A percentile compares a stretch with the other conserved stretches of the same genome.
Conservation (phyloP, 2,113 vertebrate genomes). For the Mungos mungo region DNA sequence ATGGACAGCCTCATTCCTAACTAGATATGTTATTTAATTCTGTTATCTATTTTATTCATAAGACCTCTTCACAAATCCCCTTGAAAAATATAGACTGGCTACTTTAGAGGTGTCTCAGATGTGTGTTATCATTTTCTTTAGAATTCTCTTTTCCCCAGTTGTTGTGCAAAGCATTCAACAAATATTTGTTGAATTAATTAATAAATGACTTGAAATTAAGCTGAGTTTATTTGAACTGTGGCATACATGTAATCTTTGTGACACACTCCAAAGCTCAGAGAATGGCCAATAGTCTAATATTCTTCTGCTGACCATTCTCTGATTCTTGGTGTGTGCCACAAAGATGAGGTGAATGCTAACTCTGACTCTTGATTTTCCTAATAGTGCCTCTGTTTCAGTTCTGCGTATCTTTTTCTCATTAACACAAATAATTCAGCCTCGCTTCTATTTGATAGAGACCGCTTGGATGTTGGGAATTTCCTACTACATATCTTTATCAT, state of each 20-base stretch:
- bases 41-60: neutral
- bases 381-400: neutral
- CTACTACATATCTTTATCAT: neutral
- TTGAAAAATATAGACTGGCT: neutral
- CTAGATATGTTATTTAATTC: neutral
- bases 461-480: neutral
- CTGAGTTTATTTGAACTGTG: neutral
- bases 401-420: neutral
- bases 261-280: neutral
- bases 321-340: neutral
- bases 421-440: neutral
- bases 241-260: neutral
- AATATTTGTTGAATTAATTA: neutral
- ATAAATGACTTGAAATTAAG: neutral
- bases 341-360: neutral
- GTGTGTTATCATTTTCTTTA: neutral
- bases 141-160: neutral
- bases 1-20: neutral
- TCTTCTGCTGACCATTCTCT: neutral
- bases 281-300: neutral
- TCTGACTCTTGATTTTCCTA: neutral
- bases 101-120: neutral
- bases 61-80: neutral
- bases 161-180: neutral
- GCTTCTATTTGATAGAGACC: neutral